Percentiles rank a stretch among this genome's conserved stretches.
Evolutionary conservation across 2,113 vertebrate genomes (phyloP).

Genomic region (Odontophorus gujanensis): DNA sequence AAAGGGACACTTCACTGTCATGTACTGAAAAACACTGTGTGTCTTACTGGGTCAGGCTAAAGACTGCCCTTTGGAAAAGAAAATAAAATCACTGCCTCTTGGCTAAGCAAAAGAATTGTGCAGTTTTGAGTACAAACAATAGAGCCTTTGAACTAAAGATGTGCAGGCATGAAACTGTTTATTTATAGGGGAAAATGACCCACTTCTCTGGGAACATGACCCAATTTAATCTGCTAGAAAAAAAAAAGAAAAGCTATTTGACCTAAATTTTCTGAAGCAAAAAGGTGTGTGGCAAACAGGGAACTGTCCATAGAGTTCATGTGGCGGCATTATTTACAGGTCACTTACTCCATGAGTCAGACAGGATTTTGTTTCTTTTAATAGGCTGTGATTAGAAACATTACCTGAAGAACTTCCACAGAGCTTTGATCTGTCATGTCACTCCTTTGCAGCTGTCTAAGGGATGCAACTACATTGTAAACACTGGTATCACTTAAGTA

Average conservation of each 20-base stretch:
- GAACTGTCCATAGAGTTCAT: neutral
- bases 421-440: neutral
- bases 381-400: conserved; percentile 34
- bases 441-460: conserved; percentile 3
- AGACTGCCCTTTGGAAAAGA: conserved; percentile 27
- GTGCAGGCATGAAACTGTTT: conserved; percentile 61
- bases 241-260: conserved; percentile 23
- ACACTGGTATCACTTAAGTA: neutral
- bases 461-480: neutral
- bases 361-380: conserved; percentile 40
- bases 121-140: conserved; percentile 67
- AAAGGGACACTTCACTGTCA: conserved; percentile 26
- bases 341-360: conserved; percentile 11
- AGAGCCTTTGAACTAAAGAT: conserved; percentile 67
- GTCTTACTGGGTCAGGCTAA: conserved; percentile 33
- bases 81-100: conserved; percentile 51
- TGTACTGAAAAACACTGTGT: conserved; percentile 19
- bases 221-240: conserved; percentile 63
- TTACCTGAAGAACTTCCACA: conserved; percentile 25
- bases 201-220: conserved; percentile 59
- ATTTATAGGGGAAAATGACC: conserved; percentile 67
- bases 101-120: conserved; percentile 51
- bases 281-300: conserved; percentile 31
- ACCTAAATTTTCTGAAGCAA: conserved; percentile 65
- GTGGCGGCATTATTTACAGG: conserved; percentile 10